phyloP scores from a whole-genome alignment of 2,888 invertebrate species.

The Perizoma flavofasciatum region DNA sequence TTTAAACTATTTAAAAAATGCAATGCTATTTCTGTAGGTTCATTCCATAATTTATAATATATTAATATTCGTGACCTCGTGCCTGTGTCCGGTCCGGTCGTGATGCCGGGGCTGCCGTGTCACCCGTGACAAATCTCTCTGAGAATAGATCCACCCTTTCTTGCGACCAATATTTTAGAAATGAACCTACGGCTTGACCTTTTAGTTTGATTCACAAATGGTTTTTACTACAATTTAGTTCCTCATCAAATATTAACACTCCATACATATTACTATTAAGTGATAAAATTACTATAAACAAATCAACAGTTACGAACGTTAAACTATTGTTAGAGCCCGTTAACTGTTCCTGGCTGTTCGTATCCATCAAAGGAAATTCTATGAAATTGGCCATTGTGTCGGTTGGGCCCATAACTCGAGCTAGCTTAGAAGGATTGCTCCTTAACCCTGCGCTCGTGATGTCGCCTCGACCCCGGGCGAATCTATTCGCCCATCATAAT shows the following conservation, averaged over 20 bases:
- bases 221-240: too few relatives aligned
- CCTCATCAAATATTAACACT: not conserved
- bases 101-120: constrained; percentile 37
- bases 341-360: constrained; percentile 61
- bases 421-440: constrained; percentile 71
- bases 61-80: constrained; percentile 31
- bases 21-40: too few relatives aligned
- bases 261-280: constrained; percentile 12
- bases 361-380: constrained; percentile 72
- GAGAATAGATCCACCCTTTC: constrained; percentile 45
- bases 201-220: constrained; percentile 4
- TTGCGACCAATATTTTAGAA: constrained; percentile 35
- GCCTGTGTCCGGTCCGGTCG: constrained; percentile 26
- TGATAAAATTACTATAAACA: constrained; percentile 30
- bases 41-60: constrained; percentile 35
- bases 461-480: constrained; percentile 74
- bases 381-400: constrained; percentile 80
- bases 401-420: constrained; percentile 71
- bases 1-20: too few relatives aligned
- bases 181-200: constrained; percentile 27
- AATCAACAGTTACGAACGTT: constrained; percentile 31
- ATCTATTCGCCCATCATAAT: constrained; percentile 81
- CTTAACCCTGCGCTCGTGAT: constrained; percentile 78
- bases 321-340: constrained; percentile 56
- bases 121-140: constrained; percentile 55